Evolutionary conservation across 2,113 vertebrate genomes (phyloP), one percentile per base, ranked within the genome.

Genomic region (Phalacrocorax carbo): DNA sequence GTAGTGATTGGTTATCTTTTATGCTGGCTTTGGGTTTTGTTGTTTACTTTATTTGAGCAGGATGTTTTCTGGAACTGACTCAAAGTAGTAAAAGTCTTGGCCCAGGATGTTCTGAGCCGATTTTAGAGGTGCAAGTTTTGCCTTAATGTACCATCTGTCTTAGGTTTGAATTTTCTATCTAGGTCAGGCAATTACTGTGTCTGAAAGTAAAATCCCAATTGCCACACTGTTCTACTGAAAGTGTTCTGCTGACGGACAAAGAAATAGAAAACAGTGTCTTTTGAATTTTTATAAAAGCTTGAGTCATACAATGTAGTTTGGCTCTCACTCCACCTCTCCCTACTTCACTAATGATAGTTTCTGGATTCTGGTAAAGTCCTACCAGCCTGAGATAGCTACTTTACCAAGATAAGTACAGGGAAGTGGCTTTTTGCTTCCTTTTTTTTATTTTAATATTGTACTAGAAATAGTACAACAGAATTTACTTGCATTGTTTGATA

Each of bases 151-250:
- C 54, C 15, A 32, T 66, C 61, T 72, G 40, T 90, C 91, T 94
- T 76, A 10, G 3, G 32, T 54, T 80, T 88, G 87, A 94, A 94
- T 79, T 49, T 4, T 76, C 65, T 85, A 54, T 91, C 65, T 95
- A 88, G 92, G 94, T 95, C 93, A 96, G 70, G 71, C 90, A 94
- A 79, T 95, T 93, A 72, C 62, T 80, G 48, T 57, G 69, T 95
- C 85, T 88, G 51, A 79, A 75, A 91, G 44, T 42, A 90, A 94
- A 95, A 92, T 91, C 71, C 52, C 38, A 76, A 13, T 90, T 96
- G 94, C 49, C 26, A 26, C n/a, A 27, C 54, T 66, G 49, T 70
- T 93, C 62, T 71, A 17, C 64, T 79, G 80, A 84, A 83, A 88
- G 57, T 25, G 32, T 94, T 91, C 44, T 91, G 87, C 87, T 86